Base-by-base conservation (phyloP, 2,797 vertebrate species). In the Gadopsis marmoratus region DNA sequence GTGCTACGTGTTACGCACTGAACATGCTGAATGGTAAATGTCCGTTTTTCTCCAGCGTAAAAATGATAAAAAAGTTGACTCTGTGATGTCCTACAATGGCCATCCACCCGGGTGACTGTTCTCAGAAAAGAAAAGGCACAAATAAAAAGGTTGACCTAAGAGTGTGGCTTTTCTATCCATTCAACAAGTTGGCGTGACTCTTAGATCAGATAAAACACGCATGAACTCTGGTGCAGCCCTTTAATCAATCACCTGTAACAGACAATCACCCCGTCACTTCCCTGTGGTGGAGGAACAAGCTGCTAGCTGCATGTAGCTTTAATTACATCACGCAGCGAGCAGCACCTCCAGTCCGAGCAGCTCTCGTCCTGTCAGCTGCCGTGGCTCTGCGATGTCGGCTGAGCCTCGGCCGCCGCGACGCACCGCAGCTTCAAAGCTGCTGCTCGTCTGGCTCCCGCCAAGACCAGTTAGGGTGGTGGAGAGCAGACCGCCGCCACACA, bases 391-490 rank as follows among this genome's bases (percentile, higher is more conserved):
- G 53, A 39, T 77, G 48, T 84, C 86, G 68, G 78, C 81, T 73
- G 71, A 70, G 80, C 62, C 72, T 81, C 65, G 5, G 74, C 69
- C n/a, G 3, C 74, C 3, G 74, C 51, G n/a, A 54, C 21, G 26
- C 48, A 78, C 73, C 85, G 92, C 89, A 71, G 93, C 95, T 95
- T 97, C 96, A 97, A 97, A 97, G 96, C 93, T 65, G 85, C 87
- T 88, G 84, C 89, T 90, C 7, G 95, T 96, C 96, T 96, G 96
- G 94, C 94, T 94, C 95, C 91, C 94, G 96, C 96, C 97, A 97
- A 84, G 91, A 94, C 86, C 88, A 95, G 96, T 97, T 97, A 97
- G 90, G 65, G 92, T 95, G 92, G 88, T 88, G 90, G 73, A 90
- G 92, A 91, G 63, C 94, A 97, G 97, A 96, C 93, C 93, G 87